Evolutionary conservation across 53 echinoderm and acorn worm genomes (phyloP).

Genomic region (Arbacia lixula): DNA sequence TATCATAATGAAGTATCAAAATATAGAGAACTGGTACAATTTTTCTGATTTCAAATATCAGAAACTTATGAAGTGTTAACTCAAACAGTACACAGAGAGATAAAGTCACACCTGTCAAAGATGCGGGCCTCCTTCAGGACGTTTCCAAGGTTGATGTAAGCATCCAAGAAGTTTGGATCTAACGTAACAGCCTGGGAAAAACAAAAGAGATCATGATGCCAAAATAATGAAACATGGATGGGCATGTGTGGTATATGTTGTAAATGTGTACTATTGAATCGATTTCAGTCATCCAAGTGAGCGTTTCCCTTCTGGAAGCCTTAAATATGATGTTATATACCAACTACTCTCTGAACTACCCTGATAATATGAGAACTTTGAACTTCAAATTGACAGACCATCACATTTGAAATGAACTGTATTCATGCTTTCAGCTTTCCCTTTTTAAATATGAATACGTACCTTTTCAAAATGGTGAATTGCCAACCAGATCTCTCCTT

Average conservation of each 20-base stretch:
- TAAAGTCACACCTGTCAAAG: constrained; percentile 95
- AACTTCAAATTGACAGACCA: not conserved
- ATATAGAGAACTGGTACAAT: no score
- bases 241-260: no score
- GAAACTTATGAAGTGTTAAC: no score
- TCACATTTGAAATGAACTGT: not conserved
- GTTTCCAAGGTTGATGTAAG: constrained; percentile 98
- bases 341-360: no score
- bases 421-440: not conserved
- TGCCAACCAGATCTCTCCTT: constrained; percentile 98
- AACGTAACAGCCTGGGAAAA: constrained; percentile 84
- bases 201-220: no score
- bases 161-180: constrained; percentile 98
- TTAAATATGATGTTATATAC: no score
- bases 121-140: constrained; percentile 98
- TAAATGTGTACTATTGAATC: no score
- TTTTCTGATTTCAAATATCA: no score
- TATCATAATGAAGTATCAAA: no score
- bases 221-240: no score
- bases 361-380: not conserved
- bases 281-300: no score
- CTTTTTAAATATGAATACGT: constrained; percentile 1
- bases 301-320: not conserved
- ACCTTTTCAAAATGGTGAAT: constrained; percentile 99
- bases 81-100: not conserved